Evolutionary conservation across 2,797 vertebrate genomes (phyloP).

Genomic region (Chromis chromis): DNA sequence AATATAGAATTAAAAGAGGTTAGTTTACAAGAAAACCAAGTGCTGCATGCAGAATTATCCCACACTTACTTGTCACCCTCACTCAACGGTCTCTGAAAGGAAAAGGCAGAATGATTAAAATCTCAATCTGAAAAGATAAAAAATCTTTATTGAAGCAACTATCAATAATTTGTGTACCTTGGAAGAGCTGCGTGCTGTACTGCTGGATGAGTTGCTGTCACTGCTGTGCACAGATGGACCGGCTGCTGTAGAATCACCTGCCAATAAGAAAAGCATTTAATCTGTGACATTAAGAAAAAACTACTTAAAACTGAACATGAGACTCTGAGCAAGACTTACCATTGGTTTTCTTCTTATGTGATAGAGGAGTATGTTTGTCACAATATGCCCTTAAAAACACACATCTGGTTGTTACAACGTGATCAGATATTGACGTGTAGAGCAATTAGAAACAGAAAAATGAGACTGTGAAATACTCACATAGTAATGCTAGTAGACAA

Average conservation of each 20-base stretch:
- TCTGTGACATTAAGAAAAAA: not conserved
- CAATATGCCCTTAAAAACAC: slow-evolving; percentile 52
- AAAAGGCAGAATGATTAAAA: slow-evolving; percentile 20
- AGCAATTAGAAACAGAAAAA: not conserved
- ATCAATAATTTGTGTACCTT: slow-evolving; percentile 43
- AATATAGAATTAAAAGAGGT: not conserved
- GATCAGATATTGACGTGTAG: not conserved
- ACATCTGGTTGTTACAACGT: not conserved
- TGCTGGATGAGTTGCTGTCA: slow-evolving; percentile 24
- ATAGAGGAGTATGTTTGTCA: slow-evolving; percentile 37
- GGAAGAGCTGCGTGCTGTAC: rapidly evolving
- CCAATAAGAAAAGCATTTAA: not conserved
- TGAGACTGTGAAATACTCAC: slow-evolving; percentile 48
- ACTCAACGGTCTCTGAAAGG: slow-evolving; percentile 47
- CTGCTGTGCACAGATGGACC: not conserved
- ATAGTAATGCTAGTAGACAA: not conserved
- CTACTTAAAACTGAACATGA: not conserved
- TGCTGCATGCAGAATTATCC: not conserved
- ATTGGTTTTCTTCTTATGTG: not conserved
- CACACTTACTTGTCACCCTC: slow-evolving; percentile 50
- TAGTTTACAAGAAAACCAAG: not conserved
- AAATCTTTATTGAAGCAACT: not conserved
- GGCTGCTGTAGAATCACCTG: slow-evolving; percentile 5
- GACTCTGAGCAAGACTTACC: slow-evolving; percentile 36
- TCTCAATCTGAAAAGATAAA: not conserved